Evolutionary conservation across 2,888 invertebrate genomes (phyloP), one percentile per base, ranked within the genome.

Genomic region (Amiota communis): DNA sequence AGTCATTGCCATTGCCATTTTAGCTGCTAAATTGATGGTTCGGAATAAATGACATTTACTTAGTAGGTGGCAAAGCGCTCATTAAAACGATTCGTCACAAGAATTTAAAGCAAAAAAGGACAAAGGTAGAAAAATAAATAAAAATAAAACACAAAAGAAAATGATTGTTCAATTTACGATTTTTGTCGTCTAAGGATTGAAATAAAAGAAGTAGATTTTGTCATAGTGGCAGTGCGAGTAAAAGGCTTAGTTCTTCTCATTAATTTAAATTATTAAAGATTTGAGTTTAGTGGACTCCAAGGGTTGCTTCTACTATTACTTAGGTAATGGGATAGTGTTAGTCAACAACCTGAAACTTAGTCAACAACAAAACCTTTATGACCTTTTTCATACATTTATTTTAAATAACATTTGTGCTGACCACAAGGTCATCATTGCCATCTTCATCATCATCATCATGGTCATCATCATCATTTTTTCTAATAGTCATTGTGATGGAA

Each of bases 31-130:
- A 67, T 67, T 67, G 49, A 67, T 67, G 67, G 20, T 23, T 67
- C 51, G 67, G 67, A 67, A 67, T 67, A 67, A 67, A 51, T 67
- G 67, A 20, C 67, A 47, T 67, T 67, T 67, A 17, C 51, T 67
- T 20, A 67, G 67, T 67, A 67, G 67, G 67, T 67, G 67, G 67
- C 67, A 67, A 67, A 47, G 67, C 46, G 67, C 49, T 67, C 67
- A 67, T 67, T 67, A 67, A 67, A 67, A 67, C 46, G 67, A 51
- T 20, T 49, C 67, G 20, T 15, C 15, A 11, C 17, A 17, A 49
- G 51, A 67, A 67, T 67, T 67, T 67, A 49, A 67, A 67, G 49
- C 51, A 49, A 49, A 49, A 49, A 49, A 49, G 12, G 4, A 15
- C 46, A 20, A 36, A 17, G 12, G 46, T 10, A 1, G 36, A 63